Evolutionary conservation across 2,888 invertebrate genomes (phyloP), one percentile per base, ranked within the genome.

Genomic region (Archips crataeganus): DNA sequence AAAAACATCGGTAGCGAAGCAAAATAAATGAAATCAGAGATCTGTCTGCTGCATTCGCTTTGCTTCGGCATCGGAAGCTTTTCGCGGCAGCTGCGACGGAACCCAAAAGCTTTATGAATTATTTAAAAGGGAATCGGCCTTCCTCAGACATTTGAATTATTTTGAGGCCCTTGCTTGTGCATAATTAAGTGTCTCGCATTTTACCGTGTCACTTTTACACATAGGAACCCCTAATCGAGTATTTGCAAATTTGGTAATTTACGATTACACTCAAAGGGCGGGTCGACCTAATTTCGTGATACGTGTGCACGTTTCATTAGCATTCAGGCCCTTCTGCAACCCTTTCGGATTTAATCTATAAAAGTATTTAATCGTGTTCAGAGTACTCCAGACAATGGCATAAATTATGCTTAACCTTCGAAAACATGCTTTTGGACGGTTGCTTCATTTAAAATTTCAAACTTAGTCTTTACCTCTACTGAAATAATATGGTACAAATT

Each of bases 101-200:
- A 84, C 85, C 84, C 82, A 81, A 85, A 81, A 82, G 80, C 80
- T 84, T 90, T 84, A 92, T 93, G 89, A 92, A 93, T 92, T 90
- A 93, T 92, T 90, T 86, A 92, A 83, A 81, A 85, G 83, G 84
- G 82, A 86, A 84, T 84, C 84, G 84, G 84, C 88, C 87, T 86
- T 83, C 79, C 86, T 86, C 85, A 86, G 87, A 85, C 86, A 87
- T 91, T 90, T 89, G 87, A 90, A 90, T 91, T 92, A 91, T 91
- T 91, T 92, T 88, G 88, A 87, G 86, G 85, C 82, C 83, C 85
- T 87, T 82, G 80, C 83, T 87, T 84, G 83, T 86, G 87, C 87
- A 89, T 91, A 89, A 90, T 90, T 88, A 90, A 88, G 84, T 84
- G 81, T 75, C 76, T 78, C 79, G 79, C 82, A 83, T 85, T 84